Conservation (phyloP, 37 sponge, comb jelly and placozoan genomes). For the Chondrilla cf. caribensis region DNA sequence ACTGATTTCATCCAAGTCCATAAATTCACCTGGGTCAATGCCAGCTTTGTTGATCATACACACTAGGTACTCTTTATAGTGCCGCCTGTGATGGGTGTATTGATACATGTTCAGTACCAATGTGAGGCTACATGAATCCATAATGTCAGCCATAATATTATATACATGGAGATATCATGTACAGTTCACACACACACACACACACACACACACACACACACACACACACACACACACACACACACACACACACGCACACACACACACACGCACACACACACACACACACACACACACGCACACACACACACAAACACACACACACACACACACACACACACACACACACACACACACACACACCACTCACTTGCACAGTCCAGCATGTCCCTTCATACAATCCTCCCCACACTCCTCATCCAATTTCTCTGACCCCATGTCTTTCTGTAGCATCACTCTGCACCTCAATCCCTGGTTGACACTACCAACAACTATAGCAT, state of each 20-base stretch:
- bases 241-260: too few species aligned
- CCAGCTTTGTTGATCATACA: constrained; percentile 56
- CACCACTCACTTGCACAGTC: constrained; percentile 76
- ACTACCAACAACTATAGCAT: not conserved
- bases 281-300: too few species aligned
- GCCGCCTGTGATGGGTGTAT: constrained; percentile 55
- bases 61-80: constrained; percentile 93
- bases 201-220: too few species aligned
- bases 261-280: too few species aligned
- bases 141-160: too few species aligned
- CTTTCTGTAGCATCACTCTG: constrained; percentile 79
- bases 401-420: constrained; percentile 74
- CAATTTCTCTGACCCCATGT: constrained; percentile 39
- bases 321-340: too few species aligned
- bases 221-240: too few species aligned
- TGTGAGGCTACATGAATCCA: too few species aligned
- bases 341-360: too few species aligned
- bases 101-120: not conserved
- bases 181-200: too few species aligned
- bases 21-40: constrained; percentile 69
- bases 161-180: too few species aligned
- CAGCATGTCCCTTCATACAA: constrained; percentile 69
- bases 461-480: constrained; percentile 45
- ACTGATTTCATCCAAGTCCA: constrained; percentile 31
- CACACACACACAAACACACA: too few species aligned